Percentiles rank a stretch among this genome's conserved stretches.
phyloP scores from a whole-genome alignment of 2,888 invertebrate species.

The Miltochrista miniata region DNA sequence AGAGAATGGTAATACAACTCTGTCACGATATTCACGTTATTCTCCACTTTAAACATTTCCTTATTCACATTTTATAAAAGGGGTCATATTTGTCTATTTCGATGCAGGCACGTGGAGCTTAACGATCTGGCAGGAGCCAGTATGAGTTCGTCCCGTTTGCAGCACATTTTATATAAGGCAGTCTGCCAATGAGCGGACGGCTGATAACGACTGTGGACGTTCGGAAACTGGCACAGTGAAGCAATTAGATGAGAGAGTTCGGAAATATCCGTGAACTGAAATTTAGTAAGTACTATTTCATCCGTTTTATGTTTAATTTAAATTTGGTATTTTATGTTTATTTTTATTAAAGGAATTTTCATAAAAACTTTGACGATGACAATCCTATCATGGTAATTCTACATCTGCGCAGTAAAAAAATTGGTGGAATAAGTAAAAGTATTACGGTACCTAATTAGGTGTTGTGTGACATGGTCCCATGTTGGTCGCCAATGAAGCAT shows the following conservation, averaged over 20 bases:
- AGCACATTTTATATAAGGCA: constrained; percentile 64
- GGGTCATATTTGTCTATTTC: constrained; percentile 24
- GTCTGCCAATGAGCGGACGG: constrained; percentile 56
- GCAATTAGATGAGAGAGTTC: constrained; percentile 38
- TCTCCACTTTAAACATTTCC: no score
- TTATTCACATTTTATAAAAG: constrained; percentile 21
- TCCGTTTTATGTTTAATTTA: background rate
- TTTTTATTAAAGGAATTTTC: no score
- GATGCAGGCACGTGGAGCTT: constrained; percentile 29
- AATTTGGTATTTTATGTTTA: background rate
- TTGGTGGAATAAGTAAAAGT: no score
- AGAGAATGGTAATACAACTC: no score
- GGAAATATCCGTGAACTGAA: constrained; percentile 21
- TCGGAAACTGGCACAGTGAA: constrained; percentile 41
- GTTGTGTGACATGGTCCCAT: no score
- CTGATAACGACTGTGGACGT: constrained; percentile 39
- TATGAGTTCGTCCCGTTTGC: constrained; percentile 48
- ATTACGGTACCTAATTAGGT: no score
- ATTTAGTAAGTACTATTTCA: constrained; percentile 17
- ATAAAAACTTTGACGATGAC: no score
- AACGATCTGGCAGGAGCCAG: constrained; percentile 49
- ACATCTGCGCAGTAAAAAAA: no score
- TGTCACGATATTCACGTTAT: no score
- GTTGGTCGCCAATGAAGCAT: no score
- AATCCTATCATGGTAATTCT: no score